Conservation (phyloP, 2,113 vertebrate species). For the Nannobrachium achirus region DNA sequence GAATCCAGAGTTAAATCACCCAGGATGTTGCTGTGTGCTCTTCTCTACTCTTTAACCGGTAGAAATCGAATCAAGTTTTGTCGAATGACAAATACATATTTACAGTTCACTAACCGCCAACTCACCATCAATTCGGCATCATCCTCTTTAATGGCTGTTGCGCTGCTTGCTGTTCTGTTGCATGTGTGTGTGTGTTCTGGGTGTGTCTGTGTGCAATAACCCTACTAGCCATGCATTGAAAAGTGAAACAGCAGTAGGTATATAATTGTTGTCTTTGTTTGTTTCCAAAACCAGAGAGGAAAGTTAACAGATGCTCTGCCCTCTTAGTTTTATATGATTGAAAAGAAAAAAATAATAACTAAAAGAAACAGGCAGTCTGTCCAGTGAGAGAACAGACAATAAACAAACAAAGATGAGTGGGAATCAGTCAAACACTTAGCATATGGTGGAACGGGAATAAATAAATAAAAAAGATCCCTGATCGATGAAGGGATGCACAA, state of each 20-base stretch:
- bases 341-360: conserved; percentile 65
- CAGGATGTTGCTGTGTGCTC: conserved; percentile 17
- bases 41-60: conserved; percentile 69
- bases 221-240: conserved; percentile 82
- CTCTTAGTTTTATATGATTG: conserved; percentile 73
- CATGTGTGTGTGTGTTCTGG: conserved; percentile 62
- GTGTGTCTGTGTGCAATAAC: conserved; percentile 74
- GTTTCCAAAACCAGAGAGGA: conserved; percentile 65
- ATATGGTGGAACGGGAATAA: conserved; percentile 69
- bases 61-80: conserved; percentile 71
- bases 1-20: no score
- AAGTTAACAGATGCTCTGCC: conserved; percentile 71
- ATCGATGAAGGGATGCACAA: conserved; percentile 50
- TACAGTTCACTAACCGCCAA: conserved; percentile 66
- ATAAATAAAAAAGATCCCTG: conserved; percentile 52
- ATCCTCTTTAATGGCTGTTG: conserved; percentile 44
- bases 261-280: conserved; percentile 44
- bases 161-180: conserved; percentile 66
- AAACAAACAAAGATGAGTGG: conserved; percentile 51
- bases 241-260: conserved; percentile 75
- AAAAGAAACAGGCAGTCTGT: conserved; percentile 75
- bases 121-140: conserved; percentile 57
- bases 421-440: conserved; percentile 65
- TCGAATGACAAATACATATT: conserved; percentile 76
- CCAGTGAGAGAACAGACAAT: conserved; percentile 59